Base-by-base conservation (phyloP, 92 coral and sea anemone species). In the Ricordea florida region DNA sequence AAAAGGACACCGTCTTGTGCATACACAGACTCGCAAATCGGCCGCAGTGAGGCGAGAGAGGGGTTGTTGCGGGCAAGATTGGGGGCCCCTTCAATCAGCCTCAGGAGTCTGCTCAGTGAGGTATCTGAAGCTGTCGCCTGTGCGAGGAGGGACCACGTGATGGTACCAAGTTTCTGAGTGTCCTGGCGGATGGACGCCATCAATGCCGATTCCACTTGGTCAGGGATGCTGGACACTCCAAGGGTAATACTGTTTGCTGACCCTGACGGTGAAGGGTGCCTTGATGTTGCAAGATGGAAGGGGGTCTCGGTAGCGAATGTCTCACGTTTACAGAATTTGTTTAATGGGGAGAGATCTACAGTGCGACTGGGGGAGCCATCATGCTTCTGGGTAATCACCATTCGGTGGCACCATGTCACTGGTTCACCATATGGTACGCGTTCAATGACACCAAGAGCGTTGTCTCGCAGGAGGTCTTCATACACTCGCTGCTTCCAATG, bases 191-290 rank as follows among this genome's bases (percentile, higher is more conserved):
- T 72, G 35, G 76, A 47, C 0, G 62, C 76, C 82, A 82, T 51
- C 45, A 74, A 57, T 56, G 83, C 88, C 21, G 67, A 17, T 53
- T 75, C 83, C 21, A 56, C 63, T 32, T 53, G 42, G 72, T 74
- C 88, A 26, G 72, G 53, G 36, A 57, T 53, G 79, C 79, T 83
- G 29, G 59, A 18, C 17, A 58, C 22, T 45, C 76, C 79, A 24
- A 40, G 83, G 61, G 59, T 41, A 65, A 64, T 48, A 45, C 74
- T 32, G 56, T 66, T 83, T 36, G 46, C 69, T 33, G 84, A 57
- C 34, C 74, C 79, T 21, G 89, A 66, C 16, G 89, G 79, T 9
- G 84, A 83, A 32, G 89, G 79, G 62, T 83, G 83, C 53, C 83
- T 66, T 21, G 83, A 75, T 10, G 87, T 40, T 43, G 80, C 80